phyloP scores from a whole-genome alignment of 64 coral and sea anemone species.

The Pocillopora damicornis region DNA sequence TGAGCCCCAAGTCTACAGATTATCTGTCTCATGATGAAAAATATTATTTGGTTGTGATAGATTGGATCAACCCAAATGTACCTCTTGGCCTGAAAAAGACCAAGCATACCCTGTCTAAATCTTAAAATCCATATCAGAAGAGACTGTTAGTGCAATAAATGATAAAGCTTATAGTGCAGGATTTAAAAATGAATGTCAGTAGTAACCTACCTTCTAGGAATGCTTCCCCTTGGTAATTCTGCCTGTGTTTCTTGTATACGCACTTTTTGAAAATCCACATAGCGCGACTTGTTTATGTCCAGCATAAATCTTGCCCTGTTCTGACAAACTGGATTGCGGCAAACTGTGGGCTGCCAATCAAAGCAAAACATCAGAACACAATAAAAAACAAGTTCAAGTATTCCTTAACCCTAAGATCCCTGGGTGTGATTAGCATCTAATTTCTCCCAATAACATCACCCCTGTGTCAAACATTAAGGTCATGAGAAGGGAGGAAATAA shows the following conservation, averaged over 20 bases:
- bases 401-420: too few relatives aligned
- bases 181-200: not conserved
- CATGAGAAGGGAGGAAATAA: not conserved
- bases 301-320: constrained; percentile 98
- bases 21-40: too few relatives aligned
- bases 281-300: constrained; percentile 95
- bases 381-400: not conserved
- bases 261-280: constrained; percentile 99
- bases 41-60: too few relatives aligned
- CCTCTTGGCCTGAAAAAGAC: too few relatives aligned
- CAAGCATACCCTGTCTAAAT: too few relatives aligned
- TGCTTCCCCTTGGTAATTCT: constrained; percentile 90
- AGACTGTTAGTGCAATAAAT: not conserved
- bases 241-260: constrained; percentile 96
- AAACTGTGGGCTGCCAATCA: constrained; percentile 86
- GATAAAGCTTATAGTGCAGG: not conserved
- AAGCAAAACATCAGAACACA: not conserved
- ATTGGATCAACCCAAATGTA: too few relatives aligned
- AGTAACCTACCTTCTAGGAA: constrained; percentile 89
- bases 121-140: not conserved
- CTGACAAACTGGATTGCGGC: constrained; percentile 94
- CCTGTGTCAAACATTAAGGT: too few relatives aligned
- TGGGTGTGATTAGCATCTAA: too few relatives aligned
- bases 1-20: too few relatives aligned
- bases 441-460: too few relatives aligned